These are phyloP conservation scores for Agriopis marginaria DNA, from an alignment of 2,888 invertebrate genomes.

Conservation along the genomic window DNA sequence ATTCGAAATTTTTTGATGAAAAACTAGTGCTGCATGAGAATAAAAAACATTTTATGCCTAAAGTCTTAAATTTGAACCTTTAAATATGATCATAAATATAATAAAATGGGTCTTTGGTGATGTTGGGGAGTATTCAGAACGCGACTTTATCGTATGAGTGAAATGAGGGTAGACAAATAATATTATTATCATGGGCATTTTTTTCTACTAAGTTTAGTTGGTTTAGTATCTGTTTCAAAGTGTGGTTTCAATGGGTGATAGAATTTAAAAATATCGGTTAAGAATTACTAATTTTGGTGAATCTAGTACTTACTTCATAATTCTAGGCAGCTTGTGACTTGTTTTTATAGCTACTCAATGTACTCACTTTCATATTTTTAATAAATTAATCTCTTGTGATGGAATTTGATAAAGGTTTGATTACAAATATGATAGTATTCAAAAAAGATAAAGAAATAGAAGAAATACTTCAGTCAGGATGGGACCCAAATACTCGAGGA, in stretches of 20 bases:
- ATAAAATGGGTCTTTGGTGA: too few relatives aligned
- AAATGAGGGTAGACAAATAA: constrained; percentile 5
- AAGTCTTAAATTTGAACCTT: too few relatives aligned
- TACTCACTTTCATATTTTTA: background rate
- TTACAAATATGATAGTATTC: constrained; percentile 56
- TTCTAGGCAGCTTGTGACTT: background rate
- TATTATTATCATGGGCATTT: background rate
- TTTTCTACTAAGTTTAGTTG: too few relatives aligned
- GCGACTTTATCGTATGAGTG: background rate
- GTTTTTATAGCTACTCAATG: background rate
- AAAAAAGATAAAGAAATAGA: constrained; percentile 64
- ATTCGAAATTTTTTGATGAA: too few relatives aligned
- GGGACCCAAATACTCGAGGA: constrained; percentile 75
- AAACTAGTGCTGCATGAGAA: too few relatives aligned
- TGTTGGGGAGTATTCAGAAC: too few relatives aligned
- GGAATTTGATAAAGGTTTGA: constrained; percentile 31
- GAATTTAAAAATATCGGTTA: background rate
- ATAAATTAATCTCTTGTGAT: constrained; percentile 23
- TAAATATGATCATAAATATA: too few relatives aligned
- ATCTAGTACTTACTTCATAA: too few relatives aligned
- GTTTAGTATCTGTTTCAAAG: background rate
- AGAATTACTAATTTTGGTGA: background rate
- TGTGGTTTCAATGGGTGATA: background rate
- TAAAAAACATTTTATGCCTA: too few relatives aligned
- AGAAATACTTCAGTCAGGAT: constrained; percentile 65